Base-by-base conservation (phyloP, 2,797 vertebrate genomes). In the Macrochelys suwanniensis region DNA sequence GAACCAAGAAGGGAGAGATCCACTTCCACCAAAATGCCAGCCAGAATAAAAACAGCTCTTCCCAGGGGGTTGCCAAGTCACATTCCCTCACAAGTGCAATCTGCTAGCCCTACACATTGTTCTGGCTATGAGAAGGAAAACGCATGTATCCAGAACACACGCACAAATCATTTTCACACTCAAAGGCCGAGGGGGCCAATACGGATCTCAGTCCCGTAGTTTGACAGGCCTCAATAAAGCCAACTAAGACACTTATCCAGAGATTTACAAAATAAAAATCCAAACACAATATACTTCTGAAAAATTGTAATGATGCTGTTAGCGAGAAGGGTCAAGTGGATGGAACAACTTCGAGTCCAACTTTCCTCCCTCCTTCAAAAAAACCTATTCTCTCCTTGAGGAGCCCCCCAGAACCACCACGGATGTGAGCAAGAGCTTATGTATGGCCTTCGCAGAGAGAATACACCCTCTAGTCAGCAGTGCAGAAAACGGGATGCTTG, bases 381-480 rank as follows among this genome's bases (percentile, higher is more conserved):
- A 93, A 81, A 1, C 84, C 45, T 76, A 11, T 33, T 53, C 37
- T 17, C 71, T 83, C 49, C 37, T 56, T 28, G 7, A 21, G 13
- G 21, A 78, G 56, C 68, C 57, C 68, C 65, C 47, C 57, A 19
- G 17, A 42, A 95, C 21, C 80, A 88, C 90, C 94, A 84, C 88
- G 45, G 61, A 92, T 78, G 19, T 19, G 95, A 95, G 94, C 92
- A 94, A 96, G 95, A 96, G 94, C 90, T 94, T 77, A 68, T 37
- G 47, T 87, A 90, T 92, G 95, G 95, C 95, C 93, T 95, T 93
- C 65, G 95, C 0, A 1, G 82, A 96, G 91, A 96, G 91, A 90
- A 49, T 49, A 77, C 47, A 49, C 23, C 71, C 82, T 85, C 50
- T 21, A 25, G 54, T 89, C 78, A 93, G 94, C 96, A 95, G 95